Conservation (phyloP, 2,797 vertebrate genomes). For the Scolopax rusticola region DNA sequence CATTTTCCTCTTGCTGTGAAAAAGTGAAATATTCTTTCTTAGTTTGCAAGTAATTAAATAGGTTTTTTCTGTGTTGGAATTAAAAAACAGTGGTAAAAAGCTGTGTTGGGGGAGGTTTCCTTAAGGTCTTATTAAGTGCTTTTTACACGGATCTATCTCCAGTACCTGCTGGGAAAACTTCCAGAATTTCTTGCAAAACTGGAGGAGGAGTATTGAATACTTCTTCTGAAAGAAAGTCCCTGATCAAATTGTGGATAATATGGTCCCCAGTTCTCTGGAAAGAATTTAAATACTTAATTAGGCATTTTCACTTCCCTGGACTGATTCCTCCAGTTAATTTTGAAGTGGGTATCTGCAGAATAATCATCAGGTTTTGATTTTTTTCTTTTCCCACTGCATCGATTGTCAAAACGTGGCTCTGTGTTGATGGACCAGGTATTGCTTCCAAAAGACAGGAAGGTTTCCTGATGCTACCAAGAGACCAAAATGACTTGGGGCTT, state of each 20-base stretch:
- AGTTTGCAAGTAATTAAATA: constrained; percentile 32
- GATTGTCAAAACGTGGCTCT: not conserved
- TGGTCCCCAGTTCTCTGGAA: not conserved
- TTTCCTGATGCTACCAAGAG: not conserved
- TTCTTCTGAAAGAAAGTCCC: not conserved
- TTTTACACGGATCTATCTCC: not conserved
- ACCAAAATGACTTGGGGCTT: not conserved
- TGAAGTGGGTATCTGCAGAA: not conserved
- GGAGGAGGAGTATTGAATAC: not conserved
- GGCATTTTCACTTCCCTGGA: not conserved
- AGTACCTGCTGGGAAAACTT: not conserved
- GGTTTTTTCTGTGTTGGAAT: not conserved
- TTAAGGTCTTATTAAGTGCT: not conserved
- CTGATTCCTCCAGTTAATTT: not conserved
- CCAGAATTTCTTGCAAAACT: not conserved
- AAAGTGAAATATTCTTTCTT: not conserved
- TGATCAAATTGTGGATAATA: not conserved
- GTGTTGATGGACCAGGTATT: not conserved
- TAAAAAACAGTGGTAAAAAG: not conserved
- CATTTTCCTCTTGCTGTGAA: constrained; percentile 30
- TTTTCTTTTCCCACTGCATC: not conserved
- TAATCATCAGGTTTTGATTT: not conserved
- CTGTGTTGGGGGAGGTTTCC: not conserved
- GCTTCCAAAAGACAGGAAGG: not conserved
- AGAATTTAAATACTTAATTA: not conserved